Evolutionary conservation across 2,113 vertebrate species (phyloP), one percentile per base, ranked within the genome.

Genomic region (Odocoileus virginianus): DNA sequence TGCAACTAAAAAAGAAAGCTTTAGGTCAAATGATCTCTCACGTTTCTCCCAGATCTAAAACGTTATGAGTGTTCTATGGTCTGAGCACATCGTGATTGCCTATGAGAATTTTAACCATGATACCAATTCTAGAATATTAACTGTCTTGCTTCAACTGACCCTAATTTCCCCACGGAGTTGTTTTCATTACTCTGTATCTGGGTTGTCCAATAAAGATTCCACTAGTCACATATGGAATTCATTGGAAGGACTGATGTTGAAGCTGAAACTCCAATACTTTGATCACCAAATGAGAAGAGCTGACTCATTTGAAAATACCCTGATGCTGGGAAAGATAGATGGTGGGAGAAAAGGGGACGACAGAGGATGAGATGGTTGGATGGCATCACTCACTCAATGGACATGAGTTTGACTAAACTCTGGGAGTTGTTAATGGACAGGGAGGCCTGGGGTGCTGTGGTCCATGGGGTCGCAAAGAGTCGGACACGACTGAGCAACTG

Each of bases 391-490:
- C 2, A 71, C n/a, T 71, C 64, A 71, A 11, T 36, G 17, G n/a
- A 36, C n/a, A 36, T 71, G 64, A 71, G 8, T 71, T 36, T 71
- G 4, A 21, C n/a, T 71, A 71, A 71, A 36, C 17, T 71, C n/a
- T 0, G 0, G 64, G n/a, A 5, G 4, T 36, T 71, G 64, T 2
- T 36, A 9, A 36, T 36, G n/a, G 17, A 1, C n/a, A 11, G 64
- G 64, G n/a, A 36, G 17, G n/a, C n/a, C 64, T 71, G 17, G 9
- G 1, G 1, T 36, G 17, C 64, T 71, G 64, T 2, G 36, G 17
- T 71, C n/a, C n/a, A 11, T 9, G n/a, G 64, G n/a, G n/a, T 71
- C 17, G 1, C 64, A 71, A 67, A n/a, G n/a, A 71, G 17, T 71
- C 1, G 0, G 8, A 36, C 17, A 71, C 1, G 9, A 36, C 8